Base-by-base conservation (phyloP, 2,888 invertebrate genomes). In the Spodoptera littoralis region DNA sequence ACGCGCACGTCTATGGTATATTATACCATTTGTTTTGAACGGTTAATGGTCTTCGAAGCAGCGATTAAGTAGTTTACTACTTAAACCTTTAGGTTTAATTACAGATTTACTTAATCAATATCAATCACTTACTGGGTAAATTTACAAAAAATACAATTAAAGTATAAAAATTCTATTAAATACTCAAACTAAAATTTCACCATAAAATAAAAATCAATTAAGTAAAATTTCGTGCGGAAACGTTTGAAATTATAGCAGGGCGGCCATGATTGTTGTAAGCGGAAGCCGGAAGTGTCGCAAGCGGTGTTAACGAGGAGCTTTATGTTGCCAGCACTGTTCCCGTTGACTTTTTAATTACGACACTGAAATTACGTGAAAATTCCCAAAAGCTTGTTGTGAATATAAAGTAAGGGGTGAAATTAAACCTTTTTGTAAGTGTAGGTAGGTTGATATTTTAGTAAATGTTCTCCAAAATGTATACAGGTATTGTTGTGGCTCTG, bases 321-420 rank as follows among this genome's bases (percentile, higher is more conserved):
- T 92, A 90, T 89, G 91, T 88, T 91, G 90, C 86, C 90, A 89
- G 81, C 89, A 87, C 85, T 88, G 87, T 69, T 60, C 74, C 71
- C 81, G 80, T 81, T 90, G 93, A 93, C 94, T 93, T 93, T 93
- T 93, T 93, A 93, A 93, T 93, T 93, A 92, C 89, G 75, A 79
- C 84, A 82, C 86, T 77, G 87, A 88, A 92, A 93, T 93, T 90
- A 91, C 89, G 93, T 93, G 93, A 88, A 87, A 93, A 93, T 86
- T 86, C 84, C 87, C 83, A 77, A 27, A 71, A 79, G 85, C 83
- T 84, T 84, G 80, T 79, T 73, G 74, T 73, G 93, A 92, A 93
- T 93, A 85, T 84, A 84, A 90, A 93, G 85, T 84, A 81, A 77
- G 79, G 79, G 82, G 73, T 57, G 36, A 36, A 36, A 36, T 36